Base-by-base conservation (phyloP, 2,797 vertebrate genomes). In the Dendrocincla tyrannina region DNA sequence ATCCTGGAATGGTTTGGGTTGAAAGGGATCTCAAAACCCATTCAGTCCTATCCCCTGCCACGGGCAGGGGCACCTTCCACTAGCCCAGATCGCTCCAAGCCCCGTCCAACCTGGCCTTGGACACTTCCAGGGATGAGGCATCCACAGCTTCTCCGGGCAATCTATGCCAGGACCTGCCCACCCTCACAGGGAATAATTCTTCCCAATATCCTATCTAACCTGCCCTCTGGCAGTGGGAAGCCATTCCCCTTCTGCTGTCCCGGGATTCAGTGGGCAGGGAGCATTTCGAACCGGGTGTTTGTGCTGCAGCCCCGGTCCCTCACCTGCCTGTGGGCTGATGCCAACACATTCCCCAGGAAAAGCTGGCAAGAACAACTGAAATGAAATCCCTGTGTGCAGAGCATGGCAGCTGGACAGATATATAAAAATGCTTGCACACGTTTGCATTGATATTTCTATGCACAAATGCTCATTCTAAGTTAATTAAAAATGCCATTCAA, bases 71-170 rank as follows among this genome's bases (percentile, higher is more conserved):
- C 58, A 32, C 2, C 4, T 79, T 0, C 35, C 10, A 3, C 39
- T 7, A 1, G 39, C 17, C 25, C 30, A 15, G 56, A 13, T 0
- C 5, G 9, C 20, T 14, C 64, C 41, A 77, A 0, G 47, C 47
- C 23, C 47, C 8, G 5, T 49, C 47, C 49, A 50, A 16, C 30
- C 30, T 41, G 64, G 20, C 25, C 56, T 70, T 27, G 35, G 84
- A 0, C 49, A 35, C 17, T 62, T 0, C 17, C 74, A 69, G 49
- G 33, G 56, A 47, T 47, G 39, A 8, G 5, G 7, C 63, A 85
- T n/a, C 46, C 46, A 18, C 19, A 69, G 30, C 13, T 11, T 0
- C 7, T 70, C 66, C 49, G 46, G 24, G 20, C 59, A 67, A 33
- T 17, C 30, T 46, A 46, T 6, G 37, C 27, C 58, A 49, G 35